Evolutionary conservation across 2,797 vertebrate genomes (phyloP).

Genomic region (Thaleichthys pacificus): DNA sequence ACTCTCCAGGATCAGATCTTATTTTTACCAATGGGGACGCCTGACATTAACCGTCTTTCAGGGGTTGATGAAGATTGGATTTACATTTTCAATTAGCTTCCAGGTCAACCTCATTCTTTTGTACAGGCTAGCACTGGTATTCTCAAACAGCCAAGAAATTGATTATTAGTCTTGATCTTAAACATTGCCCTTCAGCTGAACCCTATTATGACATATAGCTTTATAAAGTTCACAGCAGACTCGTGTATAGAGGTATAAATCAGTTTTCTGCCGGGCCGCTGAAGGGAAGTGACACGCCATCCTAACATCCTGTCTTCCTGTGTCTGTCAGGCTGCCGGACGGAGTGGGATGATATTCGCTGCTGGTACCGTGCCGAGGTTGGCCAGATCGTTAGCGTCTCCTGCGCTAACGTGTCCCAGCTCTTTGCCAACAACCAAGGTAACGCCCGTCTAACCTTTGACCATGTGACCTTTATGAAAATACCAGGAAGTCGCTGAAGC

Average conservation of each 20-base stretch:
- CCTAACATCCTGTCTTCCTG: constrained; percentile 2
- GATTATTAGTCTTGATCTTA: background rate
- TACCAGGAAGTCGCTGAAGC: background rate
- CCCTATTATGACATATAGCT: no score
- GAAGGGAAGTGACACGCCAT: constrained; percentile 16
- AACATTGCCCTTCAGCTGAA: background rate
- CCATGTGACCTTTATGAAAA: background rate
- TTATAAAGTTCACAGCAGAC: background rate
- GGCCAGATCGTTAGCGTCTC: constrained; percentile 71
- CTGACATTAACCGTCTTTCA: background rate
- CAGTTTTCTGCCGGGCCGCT: background rate
- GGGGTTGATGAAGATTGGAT: background rate
- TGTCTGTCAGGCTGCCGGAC: constrained; percentile 69
- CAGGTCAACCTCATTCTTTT: background rate
- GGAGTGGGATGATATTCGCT: constrained; percentile 67
- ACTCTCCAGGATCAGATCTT: no score
- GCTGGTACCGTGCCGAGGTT: constrained; percentile 69
- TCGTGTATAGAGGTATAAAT: background rate
- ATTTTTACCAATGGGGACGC: background rate
- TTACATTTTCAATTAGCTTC: background rate
- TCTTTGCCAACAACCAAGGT: constrained; percentile 72
- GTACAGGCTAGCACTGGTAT: background rate
- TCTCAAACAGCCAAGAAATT: background rate
- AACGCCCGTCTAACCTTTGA: constrained; percentile 23
- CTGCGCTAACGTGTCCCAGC: constrained; percentile 68